Conservation (phyloP, 1,140 invertebrate genomes). For the Drosophila funebris region DNA sequence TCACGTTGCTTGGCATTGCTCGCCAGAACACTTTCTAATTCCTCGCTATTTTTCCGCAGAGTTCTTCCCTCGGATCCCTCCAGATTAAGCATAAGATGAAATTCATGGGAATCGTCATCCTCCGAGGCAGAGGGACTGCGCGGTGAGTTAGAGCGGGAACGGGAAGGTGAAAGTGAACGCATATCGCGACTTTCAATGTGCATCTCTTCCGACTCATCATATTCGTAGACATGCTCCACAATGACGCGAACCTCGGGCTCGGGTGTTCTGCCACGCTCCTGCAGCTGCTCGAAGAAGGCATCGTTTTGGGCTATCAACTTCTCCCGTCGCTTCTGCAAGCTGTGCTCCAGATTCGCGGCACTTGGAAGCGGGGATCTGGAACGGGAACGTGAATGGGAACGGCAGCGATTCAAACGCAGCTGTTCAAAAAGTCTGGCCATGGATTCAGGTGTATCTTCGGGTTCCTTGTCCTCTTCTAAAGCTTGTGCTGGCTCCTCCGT, state of each 20-base stretch:
- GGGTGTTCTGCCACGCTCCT: conserved; percentile 51
- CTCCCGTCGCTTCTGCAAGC: conserved; percentile 49
- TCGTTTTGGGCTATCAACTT: conserved; percentile 73
- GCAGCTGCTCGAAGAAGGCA: conserved; percentile 57
- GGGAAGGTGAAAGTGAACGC: conserved; percentile 59
- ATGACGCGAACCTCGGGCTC: conserved; percentile 51
- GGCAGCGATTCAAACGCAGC: conserved; percentile 61
- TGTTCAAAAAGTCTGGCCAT: conserved; percentile 68
- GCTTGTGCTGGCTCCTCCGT: conserved; percentile 18
- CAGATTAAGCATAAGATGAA: conserved; percentile 60
- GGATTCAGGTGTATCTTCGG: conserved; percentile 56
- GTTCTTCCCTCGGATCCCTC: conserved; percentile 31
- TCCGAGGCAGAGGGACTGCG: neutral
- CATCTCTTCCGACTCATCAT: neutral
- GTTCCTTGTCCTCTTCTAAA: conserved; percentile 27
- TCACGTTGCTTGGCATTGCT: conserved; percentile 38
- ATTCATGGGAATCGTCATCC: conserved; percentile 23
- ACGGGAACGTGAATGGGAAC: conserved; percentile 63
- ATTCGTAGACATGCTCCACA: conserved; percentile 66
- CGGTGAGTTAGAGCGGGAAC: conserved; percentile 40
- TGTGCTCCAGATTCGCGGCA: conserved; percentile 60
- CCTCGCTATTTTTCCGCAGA: conserved; percentile 23
- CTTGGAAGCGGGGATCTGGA: conserved; percentile 67
- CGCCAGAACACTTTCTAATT: conserved; percentile 34
- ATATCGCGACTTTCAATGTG: conserved; percentile 40